These are phyloP conservation scores for Melieria crassipennis DNA, from an alignment of 2,888 invertebrate species.

Conservation along the genomic window DNA sequence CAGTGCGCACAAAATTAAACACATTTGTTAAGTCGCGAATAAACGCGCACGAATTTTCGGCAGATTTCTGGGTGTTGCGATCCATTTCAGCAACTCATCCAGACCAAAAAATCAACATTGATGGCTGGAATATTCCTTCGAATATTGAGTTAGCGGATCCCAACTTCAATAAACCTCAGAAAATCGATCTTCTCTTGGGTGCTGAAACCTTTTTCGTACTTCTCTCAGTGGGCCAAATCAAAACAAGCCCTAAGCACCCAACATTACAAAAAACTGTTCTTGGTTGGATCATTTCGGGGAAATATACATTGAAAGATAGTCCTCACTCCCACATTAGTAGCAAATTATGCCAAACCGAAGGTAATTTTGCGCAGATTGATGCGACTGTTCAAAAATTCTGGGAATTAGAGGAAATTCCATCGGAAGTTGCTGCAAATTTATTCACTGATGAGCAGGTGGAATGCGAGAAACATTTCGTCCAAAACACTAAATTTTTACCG, in stretches of 20 bases:
- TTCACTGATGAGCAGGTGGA: conserved; percentile 34
- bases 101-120: conserved; percentile 13
- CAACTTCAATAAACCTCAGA: conserved; percentile 30
- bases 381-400: conserved; percentile 33
- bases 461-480: conserved; percentile 32
- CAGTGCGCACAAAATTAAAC: conserved; percentile 26
- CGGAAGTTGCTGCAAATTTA: conserved; percentile 18
- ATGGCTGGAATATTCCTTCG: conserved; percentile 27
- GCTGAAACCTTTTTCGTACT: too few species aligned
- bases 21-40: conserved; percentile 17
- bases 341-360: conserved; percentile 5
- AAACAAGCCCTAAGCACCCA: conserved; percentile 23
- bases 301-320: conserved; percentile 20
- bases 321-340: not conserved
- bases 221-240: conserved; percentile 30
- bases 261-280: conserved; percentile 34
- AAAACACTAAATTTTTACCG: conserved; percentile 28
- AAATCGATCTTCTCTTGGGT: too few species aligned
- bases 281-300: conserved; percentile 36
- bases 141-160: conserved; percentile 38
- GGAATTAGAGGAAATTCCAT: conserved; percentile 34
- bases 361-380: conserved; percentile 16
- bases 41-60: conserved; percentile 18
- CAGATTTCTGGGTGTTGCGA: conserved; percentile 28
- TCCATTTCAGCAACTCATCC: conserved; percentile 32